A percentile compares a stretch with the other conserved stretches of the same genome.
These are phyloP conservation scores for Vimba vimba DNA, from an alignment of 2,113 vertebrate genomes.

Conservation along the genomic window DNA sequence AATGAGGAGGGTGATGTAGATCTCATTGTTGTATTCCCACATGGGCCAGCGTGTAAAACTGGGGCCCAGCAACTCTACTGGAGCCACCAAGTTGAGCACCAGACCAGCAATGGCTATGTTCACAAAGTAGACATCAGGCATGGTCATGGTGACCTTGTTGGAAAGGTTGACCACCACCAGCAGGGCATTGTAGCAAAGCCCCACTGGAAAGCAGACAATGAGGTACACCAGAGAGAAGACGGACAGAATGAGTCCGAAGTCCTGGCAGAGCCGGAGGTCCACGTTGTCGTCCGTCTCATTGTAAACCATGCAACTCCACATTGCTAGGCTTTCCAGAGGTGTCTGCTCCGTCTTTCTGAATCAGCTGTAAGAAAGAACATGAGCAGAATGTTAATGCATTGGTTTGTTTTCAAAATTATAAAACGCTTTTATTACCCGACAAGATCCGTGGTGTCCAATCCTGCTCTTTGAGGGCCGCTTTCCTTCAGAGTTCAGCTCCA, in stretches of 20 bases:
- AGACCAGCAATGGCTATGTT: slow-evolving; percentile 95
- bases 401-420: not conserved
- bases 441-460: not conserved
- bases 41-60: slow-evolving; percentile 85
- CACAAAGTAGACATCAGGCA: slow-evolving; percentile 98
- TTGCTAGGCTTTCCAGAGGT: slow-evolving; percentile 74
- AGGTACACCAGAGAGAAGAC: slow-evolving; percentile 91
- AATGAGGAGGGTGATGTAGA: slow-evolving; percentile 90
- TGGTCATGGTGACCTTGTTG: slow-evolving; percentile 93
- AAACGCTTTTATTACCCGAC: slow-evolving; percentile 26
- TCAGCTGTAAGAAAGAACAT: slow-evolving; percentile 69
- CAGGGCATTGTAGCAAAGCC: slow-evolving; percentile 90
- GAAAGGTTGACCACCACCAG: slow-evolving; percentile 92
- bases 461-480: not conserved
- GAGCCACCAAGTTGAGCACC: slow-evolving; percentile 88
- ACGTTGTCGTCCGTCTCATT: slow-evolving; percentile 80
- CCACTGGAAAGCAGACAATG: slow-evolving; percentile 89
- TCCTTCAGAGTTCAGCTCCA: not conserved
- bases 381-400: not conserved
- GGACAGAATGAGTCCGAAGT: slow-evolving; percentile 87
- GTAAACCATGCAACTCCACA: slow-evolving; percentile 92
- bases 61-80: slow-evolving; percentile 86
- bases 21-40: slow-evolving; percentile 88
- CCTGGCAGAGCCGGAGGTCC: slow-evolving; percentile 87
- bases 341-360: slow-evolving; percentile 70